Conservation (phyloP, 2,888 invertebrate species). For the Agonopterix alstromeriana region DNA sequence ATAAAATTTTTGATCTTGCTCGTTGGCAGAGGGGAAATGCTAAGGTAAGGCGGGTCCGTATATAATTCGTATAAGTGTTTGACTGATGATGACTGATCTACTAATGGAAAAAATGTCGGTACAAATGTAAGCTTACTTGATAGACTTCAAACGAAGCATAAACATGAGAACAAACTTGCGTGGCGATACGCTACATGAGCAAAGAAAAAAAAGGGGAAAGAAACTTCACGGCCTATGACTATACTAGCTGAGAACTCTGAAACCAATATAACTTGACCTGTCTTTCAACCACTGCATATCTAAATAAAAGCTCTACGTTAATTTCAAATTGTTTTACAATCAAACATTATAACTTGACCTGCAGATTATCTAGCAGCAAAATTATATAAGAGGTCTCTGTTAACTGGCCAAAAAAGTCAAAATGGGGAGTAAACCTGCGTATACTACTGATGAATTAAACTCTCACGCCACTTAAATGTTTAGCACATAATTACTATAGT, state of each 20-base stretch:
- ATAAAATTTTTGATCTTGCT: no score
- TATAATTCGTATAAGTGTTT: no score
- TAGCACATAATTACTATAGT: slow-evolving; percentile 5
- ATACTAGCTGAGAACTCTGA: slow-evolving; percentile 45
- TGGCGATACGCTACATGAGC: slow-evolving; percentile 65
- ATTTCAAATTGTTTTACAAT: not conserved
- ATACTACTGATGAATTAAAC: slow-evolving; percentile 36
- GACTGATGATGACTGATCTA: no score
- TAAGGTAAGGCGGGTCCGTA: no score
- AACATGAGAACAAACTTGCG: slow-evolving; percentile 62
- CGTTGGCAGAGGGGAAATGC: no score
- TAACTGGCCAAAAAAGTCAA: slow-evolving; percentile 6
- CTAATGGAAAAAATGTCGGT: no score
- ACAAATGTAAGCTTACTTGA: no score
- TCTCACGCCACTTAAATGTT: slow-evolving; percentile 30
- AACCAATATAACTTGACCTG: slow-evolving; percentile 36
- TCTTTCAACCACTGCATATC: slow-evolving; percentile 8
- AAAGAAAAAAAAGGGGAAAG: slow-evolving; percentile 52
- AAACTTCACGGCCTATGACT: slow-evolving; percentile 46
- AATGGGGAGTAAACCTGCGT: slow-evolving; percentile 38
- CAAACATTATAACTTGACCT: not conserved
- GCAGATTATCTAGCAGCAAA: not conserved
- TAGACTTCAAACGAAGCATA: not conserved
- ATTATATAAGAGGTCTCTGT: not conserved
- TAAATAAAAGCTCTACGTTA: not conserved